A percentile compares a stretch with the other conserved stretches of the same genome.
These are phyloP conservation scores for Naja naja DNA, from an alignment of 2,113 vertebrate genomes.

Conservation along the genomic window DNA sequence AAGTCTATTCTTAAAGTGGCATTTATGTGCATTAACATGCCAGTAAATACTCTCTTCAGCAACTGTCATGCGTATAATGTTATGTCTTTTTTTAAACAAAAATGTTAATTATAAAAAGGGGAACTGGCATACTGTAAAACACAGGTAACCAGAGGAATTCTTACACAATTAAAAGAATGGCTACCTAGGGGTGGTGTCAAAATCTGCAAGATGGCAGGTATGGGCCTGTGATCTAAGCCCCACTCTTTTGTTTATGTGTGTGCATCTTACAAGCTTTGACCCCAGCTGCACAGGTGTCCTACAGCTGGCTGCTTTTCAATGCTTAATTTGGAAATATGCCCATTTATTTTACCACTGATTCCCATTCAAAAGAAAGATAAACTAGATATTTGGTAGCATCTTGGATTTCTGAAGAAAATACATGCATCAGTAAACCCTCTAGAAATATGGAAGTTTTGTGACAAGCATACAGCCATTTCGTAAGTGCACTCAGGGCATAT, in stretches of 20 bases:
- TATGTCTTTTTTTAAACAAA: not conserved
- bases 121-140: not conserved
- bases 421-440: not conserved
- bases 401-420: not conserved
- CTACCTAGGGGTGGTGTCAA: not conserved
- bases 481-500: not conserved
- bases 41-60: not conserved
- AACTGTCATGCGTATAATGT: not conserved
- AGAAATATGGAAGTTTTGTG: not conserved
- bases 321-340: not conserved
- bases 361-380: not conserved
- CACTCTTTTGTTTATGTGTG: not conserved
- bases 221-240: not conserved
- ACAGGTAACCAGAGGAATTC: not conserved
- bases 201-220: not conserved
- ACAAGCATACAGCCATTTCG: not conserved
- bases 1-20: not conserved
- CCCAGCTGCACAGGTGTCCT: not conserved
- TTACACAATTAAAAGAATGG: not conserved
- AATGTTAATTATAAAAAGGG: not conserved
- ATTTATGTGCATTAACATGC: not conserved
- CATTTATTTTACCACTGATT: not conserved
- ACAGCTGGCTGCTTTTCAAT: not conserved
- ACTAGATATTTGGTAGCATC: not conserved
- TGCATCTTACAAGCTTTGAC: not conserved